These are phyloP conservation scores for Tiliacea aurago DNA, from an alignment of 2,888 invertebrate species.

Conservation along the genomic window DNA sequence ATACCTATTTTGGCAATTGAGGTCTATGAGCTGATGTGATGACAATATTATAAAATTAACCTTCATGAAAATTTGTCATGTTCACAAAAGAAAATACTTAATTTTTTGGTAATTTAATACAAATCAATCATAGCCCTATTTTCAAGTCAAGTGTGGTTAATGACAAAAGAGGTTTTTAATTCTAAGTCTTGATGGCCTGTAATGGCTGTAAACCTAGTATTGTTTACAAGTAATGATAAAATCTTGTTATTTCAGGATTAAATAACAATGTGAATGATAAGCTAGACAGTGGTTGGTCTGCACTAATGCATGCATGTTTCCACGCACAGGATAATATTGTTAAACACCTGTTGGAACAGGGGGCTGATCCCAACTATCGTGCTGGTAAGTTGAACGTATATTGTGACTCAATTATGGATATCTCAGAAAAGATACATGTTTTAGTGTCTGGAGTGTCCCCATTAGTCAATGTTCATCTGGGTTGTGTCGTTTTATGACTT, in stretches of 20 bases:
- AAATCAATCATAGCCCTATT: background rate
- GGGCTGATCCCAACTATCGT: slow-evolving; percentile 91
- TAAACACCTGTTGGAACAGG: slow-evolving; percentile 87
- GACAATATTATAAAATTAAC: background rate
- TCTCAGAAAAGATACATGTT: background rate
- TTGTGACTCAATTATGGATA: background rate
- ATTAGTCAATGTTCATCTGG: background rate
- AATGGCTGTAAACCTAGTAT: background rate
- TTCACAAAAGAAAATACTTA: background rate
- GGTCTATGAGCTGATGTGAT: background rate
- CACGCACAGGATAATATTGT: slow-evolving; percentile 89
- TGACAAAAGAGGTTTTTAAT: background rate
- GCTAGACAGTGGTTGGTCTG: slow-evolving; percentile 91
- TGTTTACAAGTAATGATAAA: background rate
- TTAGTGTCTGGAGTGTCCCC: background rate
- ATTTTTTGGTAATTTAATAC: background rate
- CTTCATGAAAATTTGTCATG: background rate
- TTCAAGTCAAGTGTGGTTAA: background rate
- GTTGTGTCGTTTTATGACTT: background rate
- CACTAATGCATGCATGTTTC: slow-evolving; percentile 91
- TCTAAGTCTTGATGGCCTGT: background rate
- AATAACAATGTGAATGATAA: slow-evolving; percentile 78
- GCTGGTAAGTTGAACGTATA: slow-evolving; percentile 73
- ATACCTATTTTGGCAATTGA: background rate
- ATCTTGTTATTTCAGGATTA: slow-evolving; percentile 75